Evolutionary conservation across 2,797 vertebrate species (phyloP).

Genomic region (Basileuterus tristriatus): DNA sequence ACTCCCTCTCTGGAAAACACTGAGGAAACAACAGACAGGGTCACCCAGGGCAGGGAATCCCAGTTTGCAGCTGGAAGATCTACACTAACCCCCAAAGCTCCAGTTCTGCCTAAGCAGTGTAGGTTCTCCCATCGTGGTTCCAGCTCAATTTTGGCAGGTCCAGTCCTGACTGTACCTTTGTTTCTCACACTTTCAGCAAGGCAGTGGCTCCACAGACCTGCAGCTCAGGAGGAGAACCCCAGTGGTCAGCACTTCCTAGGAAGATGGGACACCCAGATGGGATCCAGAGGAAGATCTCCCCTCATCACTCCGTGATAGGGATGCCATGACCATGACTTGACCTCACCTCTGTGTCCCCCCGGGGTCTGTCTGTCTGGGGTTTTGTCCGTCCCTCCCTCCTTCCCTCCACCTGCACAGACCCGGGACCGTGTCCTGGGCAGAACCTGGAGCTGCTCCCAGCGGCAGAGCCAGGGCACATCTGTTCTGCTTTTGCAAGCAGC

Average conservation of each 20-base stretch:
- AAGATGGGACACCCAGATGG: background rate
- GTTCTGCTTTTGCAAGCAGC: background rate
- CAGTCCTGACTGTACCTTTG: background rate
- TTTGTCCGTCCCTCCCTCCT: background rate
- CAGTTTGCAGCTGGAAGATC: background rate
- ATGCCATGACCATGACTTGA: too few species aligned
- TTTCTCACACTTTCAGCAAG: background rate
- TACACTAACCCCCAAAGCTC: background rate
- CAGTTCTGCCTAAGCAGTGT: fast-evolving
- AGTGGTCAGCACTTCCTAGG: background rate
- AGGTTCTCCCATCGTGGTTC: background rate
- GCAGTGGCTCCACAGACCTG: background rate
- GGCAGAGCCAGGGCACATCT: background rate
- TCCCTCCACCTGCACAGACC: background rate
- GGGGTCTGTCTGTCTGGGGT: fast-evolving
- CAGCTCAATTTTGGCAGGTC: background rate
- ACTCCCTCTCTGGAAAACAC: background rate
- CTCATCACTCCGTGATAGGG: fast-evolving
- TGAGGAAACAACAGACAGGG: too few species aligned
- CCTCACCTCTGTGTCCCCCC: fast-evolving
- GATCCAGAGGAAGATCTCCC: background rate
- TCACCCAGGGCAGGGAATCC: background rate
- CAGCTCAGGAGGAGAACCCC: background rate
- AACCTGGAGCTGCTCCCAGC: background rate
- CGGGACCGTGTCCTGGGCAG: fast-evolving